phyloP scores from a whole-genome alignment of 1,140 invertebrate genomes.

The Teleopsis dalmanni region DNA sequence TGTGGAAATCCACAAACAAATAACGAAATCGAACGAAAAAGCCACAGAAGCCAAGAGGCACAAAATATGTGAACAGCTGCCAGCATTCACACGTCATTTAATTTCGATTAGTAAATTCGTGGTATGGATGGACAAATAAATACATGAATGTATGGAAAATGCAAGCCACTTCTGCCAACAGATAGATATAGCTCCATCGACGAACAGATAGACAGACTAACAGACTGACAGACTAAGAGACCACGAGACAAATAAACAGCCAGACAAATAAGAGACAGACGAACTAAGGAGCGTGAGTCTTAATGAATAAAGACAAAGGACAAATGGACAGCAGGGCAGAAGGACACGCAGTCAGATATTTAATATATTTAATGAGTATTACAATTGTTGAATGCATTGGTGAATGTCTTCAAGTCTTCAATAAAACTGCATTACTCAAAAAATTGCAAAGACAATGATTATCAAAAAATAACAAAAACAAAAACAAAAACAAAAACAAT shows the following conservation, averaged over 20 bases:
- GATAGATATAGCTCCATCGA: background rate
- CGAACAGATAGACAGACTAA: background rate
- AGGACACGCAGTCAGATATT: too few species aligned
- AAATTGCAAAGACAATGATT: background rate
- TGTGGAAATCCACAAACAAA: too few species aligned
- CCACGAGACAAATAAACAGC: background rate
- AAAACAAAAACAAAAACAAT: conserved; percentile 3
- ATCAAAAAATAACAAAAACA: background rate
- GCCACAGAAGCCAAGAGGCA: too few species aligned
- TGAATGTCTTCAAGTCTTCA: too few species aligned
- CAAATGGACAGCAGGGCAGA: too few species aligned
- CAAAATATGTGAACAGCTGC: too few species aligned
- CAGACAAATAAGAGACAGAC: conserved; percentile 6
- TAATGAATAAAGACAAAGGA: too few species aligned
- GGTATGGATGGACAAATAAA: background rate
- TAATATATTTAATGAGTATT: too few species aligned
- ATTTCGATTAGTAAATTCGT: conserved; percentile 15
- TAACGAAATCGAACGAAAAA: too few species aligned
- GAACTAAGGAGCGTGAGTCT: too few species aligned
- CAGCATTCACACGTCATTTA: conserved; percentile 17
- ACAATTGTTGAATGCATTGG: too few species aligned
- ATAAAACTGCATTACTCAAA: conserved; percentile 1
- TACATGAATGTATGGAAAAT: background rate
- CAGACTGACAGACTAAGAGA: conserved; percentile 5
- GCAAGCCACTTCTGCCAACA: background rate